These are phyloP conservation scores for Eubasilissa regina DNA, from an alignment of 1,140 invertebrate genomes.

Conservation along the genomic window DNA sequence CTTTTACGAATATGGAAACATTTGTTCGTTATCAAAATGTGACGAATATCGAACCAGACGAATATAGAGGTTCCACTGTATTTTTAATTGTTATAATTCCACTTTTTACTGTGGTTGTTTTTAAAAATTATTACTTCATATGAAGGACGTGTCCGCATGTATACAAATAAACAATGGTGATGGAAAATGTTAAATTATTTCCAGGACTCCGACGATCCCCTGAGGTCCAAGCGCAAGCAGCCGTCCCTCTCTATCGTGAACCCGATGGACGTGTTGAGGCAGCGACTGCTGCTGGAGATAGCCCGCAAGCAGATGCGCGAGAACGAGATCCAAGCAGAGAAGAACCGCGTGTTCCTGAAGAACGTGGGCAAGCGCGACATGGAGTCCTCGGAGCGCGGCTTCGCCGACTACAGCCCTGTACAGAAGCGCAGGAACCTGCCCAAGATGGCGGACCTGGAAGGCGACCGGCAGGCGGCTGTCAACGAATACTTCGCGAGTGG, in stretches of 20 bases:
- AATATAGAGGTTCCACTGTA: too few relatives aligned
- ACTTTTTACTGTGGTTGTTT: too few relatives aligned
- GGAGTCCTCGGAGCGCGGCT: not conserved
- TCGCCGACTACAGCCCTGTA: slow-evolving; percentile 35
- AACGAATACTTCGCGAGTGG: slow-evolving; percentile 45
- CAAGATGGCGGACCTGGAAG: slow-evolving; percentile 22
- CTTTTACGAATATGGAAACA: too few relatives aligned
- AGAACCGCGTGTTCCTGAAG: slow-evolving; percentile 74
- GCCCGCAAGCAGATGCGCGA: slow-evolving; percentile 81
- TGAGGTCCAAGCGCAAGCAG: slow-evolving; percentile 73
- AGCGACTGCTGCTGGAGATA: slow-evolving; percentile 82
- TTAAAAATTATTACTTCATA: too few relatives aligned
- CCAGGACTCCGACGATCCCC: slow-evolving; percentile 48
- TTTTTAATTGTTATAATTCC: too few relatives aligned
- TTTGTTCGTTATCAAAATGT: too few relatives aligned
- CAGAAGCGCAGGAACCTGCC: slow-evolving; percentile 40
- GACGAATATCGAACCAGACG: too few relatives aligned
- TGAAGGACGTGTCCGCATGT: too few relatives aligned
- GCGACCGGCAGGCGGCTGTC: slow-evolving; percentile 28
- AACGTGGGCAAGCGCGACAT: slow-evolving; percentile 74
- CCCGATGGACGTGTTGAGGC: slow-evolving; percentile 83
- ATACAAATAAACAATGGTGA: too few relatives aligned
- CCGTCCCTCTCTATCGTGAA: slow-evolving; percentile 85
- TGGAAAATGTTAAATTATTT: slow-evolving; percentile 7
- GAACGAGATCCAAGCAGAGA: slow-evolving; percentile 74